A percentile compares a stretch with the other conserved stretches of the same genome.
phyloP scores from a whole-genome alignment of 2,797 vertebrate genomes.

The Uromys caudimaculatus region DNA sequence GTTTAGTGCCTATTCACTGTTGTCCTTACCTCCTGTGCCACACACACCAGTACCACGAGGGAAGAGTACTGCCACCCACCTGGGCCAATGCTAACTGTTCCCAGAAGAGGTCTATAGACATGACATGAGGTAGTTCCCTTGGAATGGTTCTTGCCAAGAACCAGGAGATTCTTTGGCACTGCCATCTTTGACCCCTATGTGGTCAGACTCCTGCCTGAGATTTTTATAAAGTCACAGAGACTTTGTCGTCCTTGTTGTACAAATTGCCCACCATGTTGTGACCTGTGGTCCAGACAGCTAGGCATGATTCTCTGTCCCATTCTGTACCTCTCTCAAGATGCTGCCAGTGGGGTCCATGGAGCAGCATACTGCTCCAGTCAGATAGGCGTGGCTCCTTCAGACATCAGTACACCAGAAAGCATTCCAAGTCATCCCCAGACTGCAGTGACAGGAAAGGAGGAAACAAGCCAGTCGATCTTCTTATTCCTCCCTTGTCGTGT shows the following conservation, averaged over 20 bases:
- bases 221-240: neutral
- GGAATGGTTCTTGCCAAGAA: neutral
- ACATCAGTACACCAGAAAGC: neutral
- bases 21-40: accelerated
- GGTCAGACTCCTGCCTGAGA: neutral
- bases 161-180: neutral
- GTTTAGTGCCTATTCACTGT: neutral
- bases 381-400: neutral
- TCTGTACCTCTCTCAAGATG: neutral
- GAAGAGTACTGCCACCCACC: neutral
- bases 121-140: neutral
- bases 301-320: neutral
- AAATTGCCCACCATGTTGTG: neutral
- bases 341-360: neutral
- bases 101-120: neutral
- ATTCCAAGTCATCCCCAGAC: conserved; percentile 26
- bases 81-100: neutral
- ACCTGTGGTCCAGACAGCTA: neutral
- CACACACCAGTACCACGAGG: neutral
- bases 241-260: neutral
- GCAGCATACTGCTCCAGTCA: neutral
- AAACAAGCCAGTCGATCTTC: conserved; percentile 68
- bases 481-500: conserved; percentile 80
- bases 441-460: conserved; percentile 70
- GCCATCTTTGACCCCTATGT: neutral